Base-by-base conservation (phyloP, 2,113 vertebrate species). In the Larimichthys crocea region DNA sequence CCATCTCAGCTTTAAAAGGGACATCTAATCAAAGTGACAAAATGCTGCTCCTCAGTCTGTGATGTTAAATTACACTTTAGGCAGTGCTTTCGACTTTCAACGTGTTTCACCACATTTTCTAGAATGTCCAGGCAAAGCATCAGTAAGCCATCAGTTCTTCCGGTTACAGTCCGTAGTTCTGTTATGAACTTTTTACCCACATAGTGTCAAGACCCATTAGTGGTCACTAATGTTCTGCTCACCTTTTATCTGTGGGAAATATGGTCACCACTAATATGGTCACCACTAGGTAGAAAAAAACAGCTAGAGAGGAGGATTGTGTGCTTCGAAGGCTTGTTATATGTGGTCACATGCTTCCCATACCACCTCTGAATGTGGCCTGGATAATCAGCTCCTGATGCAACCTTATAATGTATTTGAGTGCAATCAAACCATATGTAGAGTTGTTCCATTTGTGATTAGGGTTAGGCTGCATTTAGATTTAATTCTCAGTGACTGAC, bases 91-190 rank as follows among this genome's bases (percentile, higher is more conserved):
- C 26, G 26, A 26, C 26, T 26, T 26, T 26, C 62, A 55, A 77
- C 76, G 53, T 69, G 59, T 83, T 89, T 40, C 60, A 64, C 64
- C 35, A 74, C 69, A 84, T 83, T 76, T 87, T 84, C 77, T 79
- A 26, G 22, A 75, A 76, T 63, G 35, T 74, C 63, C 3, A 31
- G 17, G 35, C 48, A 44, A 60, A 52, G 2, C 2, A 26, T 26
- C 19, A 40, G 35, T 40, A 40, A 55, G 63, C 11, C 20, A 22
- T 20, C n/a, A 10, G 4, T 24, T 7, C 14, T 46, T n/a, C 14
- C 46, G 31, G 10, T 20, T 14, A 62, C 10, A 24, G 20, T 56
- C 53, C 29, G 40, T 26, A 71, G 22, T 40, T 71, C 40, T 57
- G 67, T 69, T 42, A 3, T 3, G 67, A 40, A 8, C 20, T 3